phyloP scores from a whole-genome alignment of 2,888 invertebrate genomes.

The Pristionchus maxplancki region DNA sequence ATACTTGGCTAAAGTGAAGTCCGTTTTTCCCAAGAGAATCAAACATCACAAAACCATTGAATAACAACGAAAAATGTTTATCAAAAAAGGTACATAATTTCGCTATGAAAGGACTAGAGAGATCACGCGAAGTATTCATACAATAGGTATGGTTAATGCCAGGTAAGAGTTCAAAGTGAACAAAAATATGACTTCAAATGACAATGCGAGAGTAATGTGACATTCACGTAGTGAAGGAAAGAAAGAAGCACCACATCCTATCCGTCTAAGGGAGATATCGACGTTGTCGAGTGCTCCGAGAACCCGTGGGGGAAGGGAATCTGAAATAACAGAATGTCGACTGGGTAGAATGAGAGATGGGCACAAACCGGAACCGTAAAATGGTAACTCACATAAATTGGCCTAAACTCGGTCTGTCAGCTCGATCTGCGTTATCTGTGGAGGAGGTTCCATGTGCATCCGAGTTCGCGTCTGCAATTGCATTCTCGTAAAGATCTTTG shows the following conservation, averaged over 20 bases:
- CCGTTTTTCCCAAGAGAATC: too few species aligned
- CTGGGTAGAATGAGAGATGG: not conserved
- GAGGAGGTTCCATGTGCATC: not conserved
- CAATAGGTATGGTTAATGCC: not conserved
- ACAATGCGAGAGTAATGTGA: slow-evolving; percentile 7
- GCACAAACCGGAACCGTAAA: not conserved
- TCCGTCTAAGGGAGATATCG: not conserved
- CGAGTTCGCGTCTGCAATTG: not conserved
- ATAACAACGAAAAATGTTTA: not conserved
- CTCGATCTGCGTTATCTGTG: slow-evolving; percentile 30
- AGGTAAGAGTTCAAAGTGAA: not conserved
- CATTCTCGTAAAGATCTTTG: not conserved
- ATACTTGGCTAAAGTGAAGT: too few species aligned
- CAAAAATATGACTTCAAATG: not conserved
- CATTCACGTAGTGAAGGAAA: not conserved
- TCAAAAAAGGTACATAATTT: not conserved
- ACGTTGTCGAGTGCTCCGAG: not conserved
- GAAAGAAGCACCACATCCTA: not conserved
- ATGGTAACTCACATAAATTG: not conserved
- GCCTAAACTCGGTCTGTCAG: not conserved
- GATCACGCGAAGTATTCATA: not conserved
- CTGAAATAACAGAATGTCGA: not conserved
- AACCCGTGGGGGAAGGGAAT: not conserved
- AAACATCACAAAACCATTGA: not conserved
- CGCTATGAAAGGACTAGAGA: not conserved